Evolutionary conservation across 2,888 invertebrate species (phyloP), one percentile per base, ranked within the genome.

Genomic region (Camponotus fellah): DNA sequence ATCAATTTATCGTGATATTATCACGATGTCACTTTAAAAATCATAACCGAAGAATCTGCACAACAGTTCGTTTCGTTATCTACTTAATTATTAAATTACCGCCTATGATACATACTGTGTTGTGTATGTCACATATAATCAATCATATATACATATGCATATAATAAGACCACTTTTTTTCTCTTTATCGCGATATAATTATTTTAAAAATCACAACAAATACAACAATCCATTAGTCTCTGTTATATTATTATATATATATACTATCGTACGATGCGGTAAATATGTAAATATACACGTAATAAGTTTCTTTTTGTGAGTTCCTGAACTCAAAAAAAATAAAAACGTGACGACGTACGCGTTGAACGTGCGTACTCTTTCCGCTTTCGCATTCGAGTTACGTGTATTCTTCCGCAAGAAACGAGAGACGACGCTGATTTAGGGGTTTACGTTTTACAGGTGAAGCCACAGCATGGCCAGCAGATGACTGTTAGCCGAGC

Each of bases 401-500:
- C 3, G 21, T 21, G 58, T 10, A 21, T 58, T 58, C 12, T 43
- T 43, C 3, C 14, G 43, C 21, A 26, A 37, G 76, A 53, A 65
- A 53, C 6, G 3, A 26, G 65, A 76, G 40, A 56, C 46, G 17
- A 2, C 32, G 32, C 43, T 68, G 68, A 77, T 43, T 34, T 32
- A 26, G 56, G 0, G 26, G 32, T 60, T 64, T 21, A 14, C 32
- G 37, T 83, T 46, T 92, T 89, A 80, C 90, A 93, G 93, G 91
- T 92, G 88, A 87, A 90, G 85, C 84, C 87, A 83, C 91, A 93
- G 91, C 88, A 94, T 95, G 94, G 93, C 86, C 92, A 90, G 93
- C 92, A 95, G 95, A 95, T 95, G 95, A 95, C 95, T 94, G 92
- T 94, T 91, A 91, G 93, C 93, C 91, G 93, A 94, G 93, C 92